Evolutionary conservation across 2,113 vertebrate genomes (phyloP).

Genomic region (Aegotheles bennettii): DNA sequence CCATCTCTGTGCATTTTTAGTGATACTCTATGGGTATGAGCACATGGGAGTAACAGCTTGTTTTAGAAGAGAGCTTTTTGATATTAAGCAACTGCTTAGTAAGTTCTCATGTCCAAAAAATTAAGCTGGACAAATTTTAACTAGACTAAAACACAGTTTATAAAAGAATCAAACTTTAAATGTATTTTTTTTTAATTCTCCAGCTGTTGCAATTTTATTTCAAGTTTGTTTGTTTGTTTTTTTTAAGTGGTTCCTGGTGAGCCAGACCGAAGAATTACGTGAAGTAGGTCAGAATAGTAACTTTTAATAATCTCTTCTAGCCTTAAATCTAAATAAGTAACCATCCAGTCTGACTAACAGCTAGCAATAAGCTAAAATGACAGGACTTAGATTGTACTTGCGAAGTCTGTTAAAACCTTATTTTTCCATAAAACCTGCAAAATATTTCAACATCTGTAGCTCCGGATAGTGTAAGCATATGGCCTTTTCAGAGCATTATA

Average conservation of each 20-base stretch:
- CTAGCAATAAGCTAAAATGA: neutral
- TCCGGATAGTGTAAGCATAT: neutral
- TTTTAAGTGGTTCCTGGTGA: neutral
- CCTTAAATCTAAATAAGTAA: neutral
- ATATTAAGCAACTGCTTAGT: neutral
- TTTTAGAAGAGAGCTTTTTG: neutral
- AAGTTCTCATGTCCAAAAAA: neutral
- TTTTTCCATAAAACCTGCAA: neutral
- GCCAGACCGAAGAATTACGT: neutral
- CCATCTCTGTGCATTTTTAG: neutral
- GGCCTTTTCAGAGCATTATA: neutral
- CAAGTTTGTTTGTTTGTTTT: neutral
- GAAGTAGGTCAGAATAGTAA: conserved; percentile 1
- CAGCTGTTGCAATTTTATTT: neutral
- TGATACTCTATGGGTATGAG: neutral
- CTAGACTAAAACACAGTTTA: neutral
- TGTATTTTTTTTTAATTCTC: neutral
- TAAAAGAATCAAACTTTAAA: neutral
- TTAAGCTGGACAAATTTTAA: neutral
- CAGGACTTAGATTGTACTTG: neutral
- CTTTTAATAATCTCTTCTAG: neutral
- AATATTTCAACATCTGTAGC: neutral
- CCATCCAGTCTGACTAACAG: neutral
- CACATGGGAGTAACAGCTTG: neutral
- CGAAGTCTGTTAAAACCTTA: neutral